phyloP scores from a whole-genome alignment of 2,888 invertebrate genomes.

The Cheilosia pagana region DNA sequence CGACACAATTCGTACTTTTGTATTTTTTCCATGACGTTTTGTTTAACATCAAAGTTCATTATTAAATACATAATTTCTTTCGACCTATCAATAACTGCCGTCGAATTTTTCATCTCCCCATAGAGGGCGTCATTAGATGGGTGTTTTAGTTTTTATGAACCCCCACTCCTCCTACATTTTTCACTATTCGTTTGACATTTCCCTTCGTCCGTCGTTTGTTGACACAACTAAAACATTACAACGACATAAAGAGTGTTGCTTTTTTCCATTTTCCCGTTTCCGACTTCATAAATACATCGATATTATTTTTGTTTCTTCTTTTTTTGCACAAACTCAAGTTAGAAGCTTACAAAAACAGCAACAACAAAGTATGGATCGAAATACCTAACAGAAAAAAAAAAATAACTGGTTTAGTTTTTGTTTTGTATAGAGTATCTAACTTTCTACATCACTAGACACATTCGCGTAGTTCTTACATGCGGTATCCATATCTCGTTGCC shows the following conservation, averaged over 20 bases:
- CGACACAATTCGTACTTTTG: no score
- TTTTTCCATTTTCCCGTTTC: constrained; percentile 23
- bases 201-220: constrained; percentile 25
- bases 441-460: constrained; percentile 66
- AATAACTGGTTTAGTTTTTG: constrained; percentile 46
- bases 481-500: constrained; percentile 60
- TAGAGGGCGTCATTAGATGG: not conserved
- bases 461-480: constrained; percentile 56
- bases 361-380: constrained; percentile 18
- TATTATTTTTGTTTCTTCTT: constrained; percentile 1
- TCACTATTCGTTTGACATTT: constrained; percentile 36
- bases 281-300: constrained; percentile 33
- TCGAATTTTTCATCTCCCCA: no score
- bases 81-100: no score
- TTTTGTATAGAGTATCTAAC: constrained; percentile 47
- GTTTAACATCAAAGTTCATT: no score
- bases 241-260: constrained; percentile 11
- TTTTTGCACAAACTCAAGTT: constrained; percentile 33
- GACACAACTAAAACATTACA: constrained; percentile 46
- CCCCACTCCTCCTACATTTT: not conserved
- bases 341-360: constrained; percentile 7
- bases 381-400: constrained; percentile 5
- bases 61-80: no score
- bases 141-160: no score
- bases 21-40: no score